Evolutionary conservation across 1,140 invertebrate genomes (phyloP).

Genomic region (Diabrotica undecimpunctata): DNA sequence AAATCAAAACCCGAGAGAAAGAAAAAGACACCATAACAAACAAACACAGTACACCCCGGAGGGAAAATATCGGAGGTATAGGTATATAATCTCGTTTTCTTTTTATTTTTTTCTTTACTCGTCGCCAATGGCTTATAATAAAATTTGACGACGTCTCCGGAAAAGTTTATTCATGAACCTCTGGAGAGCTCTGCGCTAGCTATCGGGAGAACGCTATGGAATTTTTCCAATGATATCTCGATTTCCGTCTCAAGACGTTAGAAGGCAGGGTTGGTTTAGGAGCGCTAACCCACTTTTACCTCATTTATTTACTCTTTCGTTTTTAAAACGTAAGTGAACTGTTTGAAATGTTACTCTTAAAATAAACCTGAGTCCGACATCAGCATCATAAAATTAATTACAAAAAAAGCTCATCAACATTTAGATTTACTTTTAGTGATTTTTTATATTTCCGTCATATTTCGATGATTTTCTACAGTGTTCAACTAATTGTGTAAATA

Average conservation of each 20-base stretch:
- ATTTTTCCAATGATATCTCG: slow-evolving; percentile 17
- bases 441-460: too few relatives aligned
- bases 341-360: too few relatives aligned
- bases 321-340: too few relatives aligned
- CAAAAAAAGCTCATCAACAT: too few relatives aligned
- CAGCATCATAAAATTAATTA: too few relatives aligned
- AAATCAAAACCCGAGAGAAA: neutral
- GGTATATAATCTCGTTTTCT: slow-evolving; percentile 5
- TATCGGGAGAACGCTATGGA: slow-evolving; percentile 9
- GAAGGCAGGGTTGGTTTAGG: neutral
- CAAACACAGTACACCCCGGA: slow-evolving; percentile 1
- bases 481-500: too few relatives aligned
- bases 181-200: slow-evolving; percentile 7
- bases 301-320: too few relatives aligned
- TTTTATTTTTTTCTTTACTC: slow-evolving; percentile 9
- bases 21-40: neutral
- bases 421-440: too few relatives aligned
- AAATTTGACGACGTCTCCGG: slow-evolving; percentile 16
- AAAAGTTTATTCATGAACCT: slow-evolving; percentile 17
- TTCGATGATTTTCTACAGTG: too few relatives aligned
- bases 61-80: neutral
- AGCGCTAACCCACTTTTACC: neutral
- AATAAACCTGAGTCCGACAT: too few relatives aligned
- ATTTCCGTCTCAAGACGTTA: slow-evolving; percentile 10
- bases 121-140: slow-evolving; percentile 12